Evolutionary conservation across 2,797 vertebrate genomes (phyloP), one percentile per base, ranked within the genome.

Genomic region (Glyptemys insculpta): DNA sequence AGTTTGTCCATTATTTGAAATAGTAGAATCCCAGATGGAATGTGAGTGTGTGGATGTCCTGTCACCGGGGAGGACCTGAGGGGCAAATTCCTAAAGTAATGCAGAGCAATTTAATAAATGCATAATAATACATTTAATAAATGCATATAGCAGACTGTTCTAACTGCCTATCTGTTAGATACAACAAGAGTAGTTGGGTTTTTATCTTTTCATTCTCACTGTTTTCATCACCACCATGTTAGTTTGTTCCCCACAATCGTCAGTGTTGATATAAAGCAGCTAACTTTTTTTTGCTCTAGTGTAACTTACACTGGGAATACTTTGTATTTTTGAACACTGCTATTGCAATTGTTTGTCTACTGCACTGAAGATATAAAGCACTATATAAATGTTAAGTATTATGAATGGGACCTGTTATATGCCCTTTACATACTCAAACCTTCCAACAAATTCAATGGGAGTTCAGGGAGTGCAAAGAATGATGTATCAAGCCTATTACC

Each of bases 81-180:
- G 34, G 41, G 84, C 44, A 86, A 82, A 89, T 59, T 94, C 49
- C n/a, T 65, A 87, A 96, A 94, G 14, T 27, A 83, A 84, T 59
- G 4, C 88, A 91, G 21, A 72, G 52, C 11, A 90, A 10, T 50
- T 15, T 50, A 50, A 50, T 50, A 50, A 50, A 50, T 50, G 50
- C 50, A 50, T 15, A 50, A 50, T 50, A 16, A 50, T 47, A 47
- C 8, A 19, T 89, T 90, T 87, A 85, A 80, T 87, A 83, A 79
- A 27, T 76, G 34, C 59, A 37, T 83, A 11, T 86, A 87, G 59
- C 11, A 88, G 25, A 56, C n/a, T 50, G 3, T 23, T 83, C 29
- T 80, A 44, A 85, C 21, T 85, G 47, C 3, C 6, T 25, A 85
- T 34, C n/a, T 56, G 14, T 6, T 81, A 89, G 21, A 54, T 54